phyloP scores from a whole-genome alignment of 2,888 invertebrate species.

The Phlogophora meticulosa region DNA sequence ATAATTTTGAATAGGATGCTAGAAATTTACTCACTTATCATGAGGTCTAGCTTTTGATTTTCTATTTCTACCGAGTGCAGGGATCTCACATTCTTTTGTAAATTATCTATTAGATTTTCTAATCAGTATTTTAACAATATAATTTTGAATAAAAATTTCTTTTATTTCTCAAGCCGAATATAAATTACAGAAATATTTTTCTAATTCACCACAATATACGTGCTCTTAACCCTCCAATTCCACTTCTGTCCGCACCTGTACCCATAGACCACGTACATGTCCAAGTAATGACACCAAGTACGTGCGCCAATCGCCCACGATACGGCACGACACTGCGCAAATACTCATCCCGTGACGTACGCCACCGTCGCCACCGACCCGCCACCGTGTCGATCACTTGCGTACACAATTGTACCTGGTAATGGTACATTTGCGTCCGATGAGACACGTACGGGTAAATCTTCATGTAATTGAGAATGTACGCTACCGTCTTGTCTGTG shows the following conservation, averaged over 20 bases:
- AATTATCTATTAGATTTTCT: too few species aligned
- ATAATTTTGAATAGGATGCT: too few species aligned
- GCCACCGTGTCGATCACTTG: constrained; percentile 66
- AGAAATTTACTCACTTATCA: too few species aligned
- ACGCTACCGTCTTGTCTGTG: constrained; percentile 75
- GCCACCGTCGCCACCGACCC: constrained; percentile 59
- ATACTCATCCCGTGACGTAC: constrained; percentile 67
- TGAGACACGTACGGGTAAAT: constrained; percentile 80
- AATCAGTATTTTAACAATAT: too few species aligned
- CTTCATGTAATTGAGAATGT: constrained; percentile 72
- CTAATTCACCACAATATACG: neutral
- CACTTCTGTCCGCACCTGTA: constrained; percentile 70
- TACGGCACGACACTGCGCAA: constrained; percentile 79
- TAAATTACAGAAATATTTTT: neutral
- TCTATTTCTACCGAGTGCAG: too few species aligned
- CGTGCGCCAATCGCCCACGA: constrained; percentile 81
- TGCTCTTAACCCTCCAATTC: constrained; percentile 7
- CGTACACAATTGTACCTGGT: constrained; percentile 62
- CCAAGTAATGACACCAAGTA: constrained; percentile 85
- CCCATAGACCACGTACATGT: constrained; percentile 72
- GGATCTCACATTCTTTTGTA: too few species aligned
- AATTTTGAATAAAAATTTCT: too few species aligned
- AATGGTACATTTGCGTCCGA: constrained; percentile 70
- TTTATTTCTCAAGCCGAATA: too few species aligned
- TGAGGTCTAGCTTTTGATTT: too few species aligned